Evolutionary conservation across 2,113 vertebrate species (phyloP).

Genomic region (western clawed frog (Xenopus tropicalis)): DNA sequence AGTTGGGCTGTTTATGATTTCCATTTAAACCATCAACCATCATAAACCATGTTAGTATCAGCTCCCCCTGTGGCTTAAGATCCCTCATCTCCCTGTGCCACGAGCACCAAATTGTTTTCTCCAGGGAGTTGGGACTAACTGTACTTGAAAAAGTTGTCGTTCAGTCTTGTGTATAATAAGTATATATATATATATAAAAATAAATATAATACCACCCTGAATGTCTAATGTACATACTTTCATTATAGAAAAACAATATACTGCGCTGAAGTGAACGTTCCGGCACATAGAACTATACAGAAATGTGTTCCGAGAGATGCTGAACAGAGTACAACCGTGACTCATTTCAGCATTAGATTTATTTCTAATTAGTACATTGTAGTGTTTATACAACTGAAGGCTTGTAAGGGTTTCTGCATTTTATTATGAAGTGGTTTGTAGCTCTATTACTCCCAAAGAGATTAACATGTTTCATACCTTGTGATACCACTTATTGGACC

Average conservation of each 20-base stretch:
- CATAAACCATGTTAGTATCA: too few species aligned
- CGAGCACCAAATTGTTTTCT: too few species aligned
- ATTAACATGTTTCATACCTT: conserved; percentile 1
- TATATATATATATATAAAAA: too few species aligned
- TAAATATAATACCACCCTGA: too few species aligned
- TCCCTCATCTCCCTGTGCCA: too few species aligned
- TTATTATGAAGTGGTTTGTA: conserved; percentile 6
- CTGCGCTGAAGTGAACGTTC: conserved; percentile 44
- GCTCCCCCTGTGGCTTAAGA: too few species aligned
- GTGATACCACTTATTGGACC: neutral
- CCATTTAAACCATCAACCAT: too few species aligned
- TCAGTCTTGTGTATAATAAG: too few species aligned
- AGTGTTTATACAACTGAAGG: neutral
- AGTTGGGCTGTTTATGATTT: too few species aligned
- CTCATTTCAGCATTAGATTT: conserved; percentile 5
- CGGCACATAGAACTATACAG: conserved; percentile 58
- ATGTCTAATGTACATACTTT: too few species aligned
- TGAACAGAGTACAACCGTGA: neutral
- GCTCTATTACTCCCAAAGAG: conserved; percentile 5
- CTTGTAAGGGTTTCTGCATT: neutral
- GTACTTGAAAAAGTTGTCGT: too few species aligned
- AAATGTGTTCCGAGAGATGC: neutral
- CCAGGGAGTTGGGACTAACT: too few species aligned
- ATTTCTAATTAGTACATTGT: conserved; percentile 4
- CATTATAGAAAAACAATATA: neutral